Base-by-base conservation (phyloP, 2,888 invertebrate genomes). In the Chrysomela aeneicollis region DNA sequence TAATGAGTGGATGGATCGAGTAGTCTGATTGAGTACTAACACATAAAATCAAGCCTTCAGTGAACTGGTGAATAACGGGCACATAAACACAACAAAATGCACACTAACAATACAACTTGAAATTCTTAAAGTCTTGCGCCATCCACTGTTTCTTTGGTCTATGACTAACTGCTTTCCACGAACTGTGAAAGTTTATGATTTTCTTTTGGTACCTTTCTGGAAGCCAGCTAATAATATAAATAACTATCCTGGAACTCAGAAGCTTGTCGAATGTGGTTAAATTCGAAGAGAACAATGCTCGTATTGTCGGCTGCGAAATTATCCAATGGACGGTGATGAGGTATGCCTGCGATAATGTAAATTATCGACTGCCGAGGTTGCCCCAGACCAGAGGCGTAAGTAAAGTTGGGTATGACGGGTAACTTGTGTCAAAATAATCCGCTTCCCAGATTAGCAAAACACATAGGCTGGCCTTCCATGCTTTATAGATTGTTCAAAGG, bases 201-300 rank as follows among this genome's bases (percentile, higher is more conserved):
- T 63, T 55, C 59, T 63, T 63, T 61, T 65, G 69, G 61, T 60
- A 59, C 61, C 21, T 57, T 65, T 61, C 52, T 54, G 55, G 59
- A 35, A 37, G 65, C 51, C 42, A 59, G 59, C 54, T 54, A 66
- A 60, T 59, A 65, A 65, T 37, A 53, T 49, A 49, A 61, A 61
- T 59, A 60, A 61, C 37, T 49, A 55, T 61, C 61, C 57, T 61
- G 63, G 61, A 64, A 64, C 59, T 69, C 69, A 64, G 69, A 68
- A 70, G 70, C 72, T 60, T 70, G 68, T 68, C 72, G 67, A 72
- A 72, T 72, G 61, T 46, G 53, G 35, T 64, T 66, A 69, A 69
- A 67, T 68, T 62, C 59, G 59, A 64, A 61, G 64, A 63, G 64
- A 72, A 67, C 67, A 67, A 61, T 63, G 63, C 55, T 57, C 64